Evolutionary conservation across 1,140 invertebrate species (phyloP), one percentile per base, ranked within the genome.

Genomic region (Dendroctonus valens): DNA sequence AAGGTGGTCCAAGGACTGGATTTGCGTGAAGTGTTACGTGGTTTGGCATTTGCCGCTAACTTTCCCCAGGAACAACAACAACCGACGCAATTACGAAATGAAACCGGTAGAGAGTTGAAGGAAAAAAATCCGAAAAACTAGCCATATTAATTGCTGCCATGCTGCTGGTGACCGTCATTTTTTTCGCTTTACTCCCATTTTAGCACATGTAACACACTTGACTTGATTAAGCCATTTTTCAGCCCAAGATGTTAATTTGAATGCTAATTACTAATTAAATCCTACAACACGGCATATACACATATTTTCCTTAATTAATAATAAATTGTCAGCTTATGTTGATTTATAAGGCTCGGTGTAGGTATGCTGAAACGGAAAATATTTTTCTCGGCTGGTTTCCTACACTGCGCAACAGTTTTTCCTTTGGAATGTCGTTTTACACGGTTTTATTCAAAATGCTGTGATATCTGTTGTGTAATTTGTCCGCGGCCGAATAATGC

Each of bases 221-320:
- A 26, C 26, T 26, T 26, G 26, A 26, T 26, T 26, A 26, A 26
- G 26, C 26, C 26, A 26, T 26, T 26, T 26, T 50, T 50, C 26
- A 0, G 48, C 2, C 12, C 26, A 15, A n/a, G 26, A 50, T 15
- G 12, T 50, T 14, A 11, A 50, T 50, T 50, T 50, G 48, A 50
- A 50, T 50, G 26, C 48, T 50, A 50, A 50, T 50, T 50, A 50
- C 48, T 50, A 50, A 50, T 50, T 50, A 50, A 50, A 50, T 50
- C 48, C 48, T 50, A 50, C 48, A 50, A 50, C 48, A 11, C 48
- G 48, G 48, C 48, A 14, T 14, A 12, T 11, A 14, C 48, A 14
- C 48, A 50, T 50, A 11, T 50, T 50, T 50, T 50, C 7, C 48
- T 50, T 50, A 50, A 50, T 50, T 50, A 50, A 50, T 50, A 50